Conservation (phyloP, 2,888 invertebrate species). For the Globia sparganii region DNA sequence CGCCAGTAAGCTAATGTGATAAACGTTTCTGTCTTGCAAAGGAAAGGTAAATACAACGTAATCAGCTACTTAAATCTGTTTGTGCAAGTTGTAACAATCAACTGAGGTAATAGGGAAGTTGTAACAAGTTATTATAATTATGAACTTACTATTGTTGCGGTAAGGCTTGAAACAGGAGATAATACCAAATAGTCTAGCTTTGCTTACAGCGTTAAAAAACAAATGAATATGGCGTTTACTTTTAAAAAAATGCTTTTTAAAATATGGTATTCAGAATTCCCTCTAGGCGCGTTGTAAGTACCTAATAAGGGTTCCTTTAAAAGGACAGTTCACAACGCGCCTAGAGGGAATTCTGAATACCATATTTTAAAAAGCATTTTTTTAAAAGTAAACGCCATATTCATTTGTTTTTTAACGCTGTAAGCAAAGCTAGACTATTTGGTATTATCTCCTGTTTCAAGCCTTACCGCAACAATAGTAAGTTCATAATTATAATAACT, state of each 20-base stretch:
- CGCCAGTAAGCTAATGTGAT: conserved; percentile 33
- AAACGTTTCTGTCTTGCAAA: conserved; percentile 26
- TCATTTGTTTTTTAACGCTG: conserved; percentile 25
- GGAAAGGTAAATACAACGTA: conserved; percentile 42
- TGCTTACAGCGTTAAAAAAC: conserved; percentile 28
- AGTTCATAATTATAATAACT: conserved; percentile 58
- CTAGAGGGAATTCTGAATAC: not conserved
- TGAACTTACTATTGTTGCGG: conserved; percentile 49
- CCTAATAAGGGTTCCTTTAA: too few relatives aligned
- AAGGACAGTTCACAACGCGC: too few relatives aligned
- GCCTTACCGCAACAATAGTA: conserved; percentile 45
- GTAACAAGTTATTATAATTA: conserved; percentile 59
- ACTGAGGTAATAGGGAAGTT: conserved; percentile 53
- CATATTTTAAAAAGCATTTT: not conserved
- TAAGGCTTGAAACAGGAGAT: conserved; percentile 37
- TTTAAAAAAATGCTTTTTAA: too few relatives aligned
- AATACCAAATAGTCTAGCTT: conserved; percentile 25
- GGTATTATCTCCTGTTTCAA: conserved; percentile 33
- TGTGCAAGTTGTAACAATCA: conserved; percentile 51
- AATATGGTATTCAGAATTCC: not conserved
- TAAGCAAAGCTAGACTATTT: conserved; percentile 26
- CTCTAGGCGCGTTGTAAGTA: too few relatives aligned
- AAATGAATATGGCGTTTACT: conserved; percentile 2
- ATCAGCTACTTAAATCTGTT: conserved; percentile 33
- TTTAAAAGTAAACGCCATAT: conserved; percentile 1